phyloP scores from a whole-genome alignment of 1,140 invertebrate genomes.

The Bicyclus anynana region DNA sequence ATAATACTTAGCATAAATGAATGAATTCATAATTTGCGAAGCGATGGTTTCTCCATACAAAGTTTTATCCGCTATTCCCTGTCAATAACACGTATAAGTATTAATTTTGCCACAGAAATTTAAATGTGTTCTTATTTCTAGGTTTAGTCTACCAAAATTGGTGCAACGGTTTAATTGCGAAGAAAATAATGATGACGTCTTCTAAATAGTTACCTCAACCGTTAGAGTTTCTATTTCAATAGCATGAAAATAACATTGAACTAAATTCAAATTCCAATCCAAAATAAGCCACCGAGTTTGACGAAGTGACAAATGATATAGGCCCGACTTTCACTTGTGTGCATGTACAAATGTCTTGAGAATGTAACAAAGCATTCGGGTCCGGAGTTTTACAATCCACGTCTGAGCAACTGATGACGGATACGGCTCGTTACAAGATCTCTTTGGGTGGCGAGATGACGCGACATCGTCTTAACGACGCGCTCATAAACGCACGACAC shows the following conservation, averaged over 20 bases:
- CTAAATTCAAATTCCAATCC: not conserved
- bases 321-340: not conserved
- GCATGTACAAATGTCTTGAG: not conserved
- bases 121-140: too few species aligned
- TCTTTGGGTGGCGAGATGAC: conserved; percentile 51
- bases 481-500: conserved; percentile 56
- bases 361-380: conserved; percentile 1
- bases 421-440: conserved; percentile 55
- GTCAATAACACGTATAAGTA: too few species aligned
- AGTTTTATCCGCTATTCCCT: too few species aligned
- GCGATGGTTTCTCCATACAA: too few species aligned
- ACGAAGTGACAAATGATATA: not conserved
- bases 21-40: too few species aligned
- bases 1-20: too few species aligned
- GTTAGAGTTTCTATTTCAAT: not conserved
- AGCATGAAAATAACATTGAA: not conserved
- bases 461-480: conserved; percentile 43
- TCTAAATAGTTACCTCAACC: too few species aligned
- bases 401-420: conserved; percentile 53
- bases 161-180: too few species aligned
- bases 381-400: conserved; percentile 12
- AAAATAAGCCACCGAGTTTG: not conserved
- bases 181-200: too few species aligned
- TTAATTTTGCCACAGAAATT: too few species aligned
- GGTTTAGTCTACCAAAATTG: too few species aligned